phyloP scores from a whole-genome alignment of 2,797 vertebrate species.

The Diplodus sargus region DNA sequence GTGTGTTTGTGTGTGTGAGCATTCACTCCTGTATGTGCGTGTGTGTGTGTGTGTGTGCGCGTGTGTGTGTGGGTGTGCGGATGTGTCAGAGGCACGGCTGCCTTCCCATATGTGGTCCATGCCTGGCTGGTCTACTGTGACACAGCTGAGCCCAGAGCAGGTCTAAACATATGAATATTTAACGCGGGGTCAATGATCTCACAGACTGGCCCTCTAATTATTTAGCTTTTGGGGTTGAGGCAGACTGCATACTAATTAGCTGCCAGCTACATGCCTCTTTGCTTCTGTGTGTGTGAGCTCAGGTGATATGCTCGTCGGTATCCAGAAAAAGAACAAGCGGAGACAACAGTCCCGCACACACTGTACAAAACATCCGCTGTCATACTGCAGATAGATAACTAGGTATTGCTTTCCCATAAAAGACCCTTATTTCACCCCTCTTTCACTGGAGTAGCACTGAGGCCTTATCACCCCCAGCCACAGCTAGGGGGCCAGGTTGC shows the following conservation, averaged over 20 bases:
- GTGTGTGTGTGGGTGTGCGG: constrained; percentile 38
- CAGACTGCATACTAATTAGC: constrained; percentile 84
- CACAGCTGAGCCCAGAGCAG: constrained; percentile 85
- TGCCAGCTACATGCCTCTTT: constrained; percentile 73
- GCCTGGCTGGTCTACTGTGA: constrained; percentile 87
- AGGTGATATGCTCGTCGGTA: constrained; percentile 56
- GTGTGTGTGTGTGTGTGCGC: constrained; percentile 17
- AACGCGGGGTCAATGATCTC: constrained; percentile 88
- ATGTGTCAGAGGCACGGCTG: constrained; percentile 81
- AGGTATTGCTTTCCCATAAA: constrained; percentile 84
- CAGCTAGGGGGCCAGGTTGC: constrained; percentile 79
- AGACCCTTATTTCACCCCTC: constrained; percentile 81
- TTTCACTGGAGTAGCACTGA: constrained; percentile 73
- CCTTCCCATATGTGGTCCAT: constrained; percentile 86
- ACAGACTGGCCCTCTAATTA: constrained; percentile 89
- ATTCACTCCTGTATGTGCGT: constrained; percentile 8
- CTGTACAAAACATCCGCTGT: constrained; percentile 69
- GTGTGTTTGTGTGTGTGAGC: constrained; percentile 39
- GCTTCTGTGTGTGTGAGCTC: constrained; percentile 32
- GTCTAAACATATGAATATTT: constrained; percentile 92
- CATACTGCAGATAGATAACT: constrained; percentile 80
- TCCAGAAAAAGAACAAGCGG: constrained; percentile 62
- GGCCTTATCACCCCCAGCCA: constrained; percentile 82
- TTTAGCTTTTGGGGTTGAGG: constrained; percentile 86
- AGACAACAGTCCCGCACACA: constrained; percentile 62